Percentiles rank a stretch among this genome's conserved stretches.
Conservation (phyloP, 2,888 invertebrate species). For the Taenaris catops region DNA sequence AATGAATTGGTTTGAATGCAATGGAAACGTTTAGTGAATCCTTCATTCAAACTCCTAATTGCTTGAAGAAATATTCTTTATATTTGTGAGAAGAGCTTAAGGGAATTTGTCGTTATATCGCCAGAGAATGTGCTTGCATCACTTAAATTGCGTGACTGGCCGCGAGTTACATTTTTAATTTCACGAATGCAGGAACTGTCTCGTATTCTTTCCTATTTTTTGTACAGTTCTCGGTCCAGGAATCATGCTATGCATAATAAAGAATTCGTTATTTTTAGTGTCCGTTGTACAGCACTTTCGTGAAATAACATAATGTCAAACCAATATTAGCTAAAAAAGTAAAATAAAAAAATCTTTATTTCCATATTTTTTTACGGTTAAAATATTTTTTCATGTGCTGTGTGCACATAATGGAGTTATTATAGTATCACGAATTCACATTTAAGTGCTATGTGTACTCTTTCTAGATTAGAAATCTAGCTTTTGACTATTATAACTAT, state of each 20-base stretch:
- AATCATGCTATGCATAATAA: conserved; percentile 13
- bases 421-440: too few relatives aligned
- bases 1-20: conserved; percentile 22
- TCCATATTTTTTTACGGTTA: too few relatives aligned
- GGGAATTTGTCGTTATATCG: conserved; percentile 12
- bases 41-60: conserved; percentile 20
- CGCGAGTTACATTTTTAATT: conserved; percentile 16
- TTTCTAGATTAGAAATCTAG: too few relatives aligned
- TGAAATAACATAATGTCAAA: too few relatives aligned
- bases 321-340: too few relatives aligned
- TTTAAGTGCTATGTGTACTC: too few relatives aligned
- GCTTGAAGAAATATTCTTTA: conserved; percentile 19
- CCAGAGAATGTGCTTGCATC: conserved; percentile 9
- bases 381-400: too few relatives aligned
- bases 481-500: too few relatives aligned
- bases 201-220: conserved; percentile 8
- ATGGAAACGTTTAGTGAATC: conserved; percentile 19
- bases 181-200: conserved; percentile 10
- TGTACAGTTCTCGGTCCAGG: conserved; percentile 7
- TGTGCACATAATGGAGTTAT: too few relatives aligned
- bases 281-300: too few relatives aligned
- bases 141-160: conserved; percentile 11
- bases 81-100: conserved; percentile 12
- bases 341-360: too few relatives aligned
- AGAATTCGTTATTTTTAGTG: conserved; percentile 1